A percentile compares a stretch with the other conserved stretches of the same genome.
These are phyloP conservation scores for Eretmochelys imbricata DNA, from an alignment of 2,113 vertebrate species.

Conservation along the genomic window DNA sequence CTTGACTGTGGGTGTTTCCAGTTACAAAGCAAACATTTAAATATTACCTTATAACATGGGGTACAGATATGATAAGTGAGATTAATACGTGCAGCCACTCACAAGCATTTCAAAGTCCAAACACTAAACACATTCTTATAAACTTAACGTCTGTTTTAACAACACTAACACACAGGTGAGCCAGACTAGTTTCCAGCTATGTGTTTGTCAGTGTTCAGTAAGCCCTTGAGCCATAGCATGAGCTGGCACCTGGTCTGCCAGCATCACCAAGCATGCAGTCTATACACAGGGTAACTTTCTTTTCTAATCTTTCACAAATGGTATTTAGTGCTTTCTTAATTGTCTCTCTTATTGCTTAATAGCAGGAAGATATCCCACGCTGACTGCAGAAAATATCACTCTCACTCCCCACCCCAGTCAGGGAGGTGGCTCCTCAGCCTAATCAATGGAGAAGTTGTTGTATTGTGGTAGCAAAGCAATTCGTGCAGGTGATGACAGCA, in stretches of 20 bases:
- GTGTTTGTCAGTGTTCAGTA: background rate
- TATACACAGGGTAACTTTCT: background rate
- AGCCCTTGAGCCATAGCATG: background rate
- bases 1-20: background rate
- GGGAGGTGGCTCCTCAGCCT: fast-evolving
- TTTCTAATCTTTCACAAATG: background rate
- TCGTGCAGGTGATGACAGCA: no score
- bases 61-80: background rate
- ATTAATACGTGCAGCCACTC: background rate
- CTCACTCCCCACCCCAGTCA: background rate
- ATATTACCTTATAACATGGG: background rate
- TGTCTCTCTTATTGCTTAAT: background rate
- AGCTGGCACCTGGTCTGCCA: background rate
- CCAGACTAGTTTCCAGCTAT: background rate
- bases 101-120: background rate
- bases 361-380: background rate
- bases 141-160: background rate
- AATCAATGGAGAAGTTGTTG: background rate
- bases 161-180: background rate
- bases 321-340: slow-evolving; percentile 10
- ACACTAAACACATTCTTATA: background rate
- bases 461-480: background rate
- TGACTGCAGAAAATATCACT: background rate
- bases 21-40: background rate
- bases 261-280: fast-evolving